Evolutionary conservation across 2,797 vertebrate genomes (phyloP).

Genomic region (Myoxocephalus aenaeus): DNA sequence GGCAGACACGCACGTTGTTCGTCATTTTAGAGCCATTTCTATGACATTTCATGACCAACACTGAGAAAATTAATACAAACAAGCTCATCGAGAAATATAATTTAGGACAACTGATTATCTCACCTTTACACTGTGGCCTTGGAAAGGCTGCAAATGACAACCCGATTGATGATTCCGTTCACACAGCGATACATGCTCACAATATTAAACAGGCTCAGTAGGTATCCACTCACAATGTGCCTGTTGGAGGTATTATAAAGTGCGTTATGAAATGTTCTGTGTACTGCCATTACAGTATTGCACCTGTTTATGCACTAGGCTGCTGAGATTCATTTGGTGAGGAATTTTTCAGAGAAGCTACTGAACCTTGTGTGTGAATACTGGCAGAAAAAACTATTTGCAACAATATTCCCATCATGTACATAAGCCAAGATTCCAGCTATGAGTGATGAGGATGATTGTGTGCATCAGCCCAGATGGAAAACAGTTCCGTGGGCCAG

Average conservation of each 20-base stretch:
- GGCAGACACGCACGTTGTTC: not conserved
- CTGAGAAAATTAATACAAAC: constrained; percentile 56
- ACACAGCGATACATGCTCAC: constrained; percentile 34
- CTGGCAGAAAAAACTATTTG: constrained; percentile 19
- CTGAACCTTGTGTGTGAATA: constrained; percentile 15
- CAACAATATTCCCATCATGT: constrained; percentile 21
- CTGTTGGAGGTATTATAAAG: constrained; percentile 31
- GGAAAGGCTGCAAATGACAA: constrained; percentile 55
- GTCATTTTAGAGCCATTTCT: constrained; percentile 6
- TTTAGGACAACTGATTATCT: constrained; percentile 57
- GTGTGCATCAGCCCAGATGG: constrained; percentile 14
- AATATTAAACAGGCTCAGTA: constrained; percentile 49
- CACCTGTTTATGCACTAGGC: constrained; percentile 44
- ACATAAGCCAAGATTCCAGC: constrained; percentile 10
- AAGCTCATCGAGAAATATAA: constrained; percentile 46
- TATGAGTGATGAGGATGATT: constrained; percentile 14
- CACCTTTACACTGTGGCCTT: constrained; percentile 43
- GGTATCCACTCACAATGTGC: constrained; percentile 29
- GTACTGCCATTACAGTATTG: not conserved
- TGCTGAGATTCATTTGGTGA: constrained; percentile 13
- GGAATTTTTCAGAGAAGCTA: constrained; percentile 26
- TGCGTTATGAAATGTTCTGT: constrained; percentile 14
- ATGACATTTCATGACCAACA: constrained; percentile 24
- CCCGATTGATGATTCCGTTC: constrained; percentile 62
- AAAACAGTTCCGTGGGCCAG: constrained; percentile 11